Evolutionary conservation across 2,113 vertebrate species (phyloP).

Genomic region (Ovis aries): DNA sequence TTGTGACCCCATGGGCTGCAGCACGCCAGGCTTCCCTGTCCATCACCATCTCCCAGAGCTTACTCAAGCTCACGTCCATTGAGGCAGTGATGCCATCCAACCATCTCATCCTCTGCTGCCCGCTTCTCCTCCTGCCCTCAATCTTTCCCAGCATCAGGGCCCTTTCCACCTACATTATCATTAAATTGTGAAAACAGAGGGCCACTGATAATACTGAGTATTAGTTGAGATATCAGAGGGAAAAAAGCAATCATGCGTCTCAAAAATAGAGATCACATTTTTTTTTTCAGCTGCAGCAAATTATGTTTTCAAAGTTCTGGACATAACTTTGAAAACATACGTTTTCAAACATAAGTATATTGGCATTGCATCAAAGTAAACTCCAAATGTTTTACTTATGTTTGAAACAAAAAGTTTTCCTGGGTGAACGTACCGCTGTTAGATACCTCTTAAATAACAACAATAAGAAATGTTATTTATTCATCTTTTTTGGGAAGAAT

Average conservation of each 20-base stretch:
- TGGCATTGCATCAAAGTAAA: neutral
- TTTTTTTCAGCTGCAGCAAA: neutral
- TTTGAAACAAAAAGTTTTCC: neutral
- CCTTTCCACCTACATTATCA: neutral
- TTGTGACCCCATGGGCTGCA: neutral
- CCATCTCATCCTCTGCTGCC: neutral
- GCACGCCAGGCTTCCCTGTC: neutral
- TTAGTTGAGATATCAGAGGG: neutral
- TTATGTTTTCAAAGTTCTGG: neutral
- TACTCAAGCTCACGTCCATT: neutral
- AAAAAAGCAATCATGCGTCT: neutral
- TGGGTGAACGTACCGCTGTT: neutral
- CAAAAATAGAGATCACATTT: neutral
- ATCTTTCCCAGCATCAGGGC: neutral
- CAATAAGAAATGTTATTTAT: neutral
- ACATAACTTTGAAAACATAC: too few species aligned
- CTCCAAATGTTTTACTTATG: neutral
- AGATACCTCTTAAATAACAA: neutral
- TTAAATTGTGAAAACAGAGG: neutral
- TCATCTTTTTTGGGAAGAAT: neutral
- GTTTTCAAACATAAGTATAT: neutral
- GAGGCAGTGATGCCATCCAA: neutral
- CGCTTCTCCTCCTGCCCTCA: neutral
- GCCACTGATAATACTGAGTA: neutral
- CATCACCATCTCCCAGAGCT: neutral